Evolutionary conservation across 2,888 invertebrate genomes (phyloP), one percentile per base, ranked within the genome.

Genomic region (Salpingus planirostris): DNA sequence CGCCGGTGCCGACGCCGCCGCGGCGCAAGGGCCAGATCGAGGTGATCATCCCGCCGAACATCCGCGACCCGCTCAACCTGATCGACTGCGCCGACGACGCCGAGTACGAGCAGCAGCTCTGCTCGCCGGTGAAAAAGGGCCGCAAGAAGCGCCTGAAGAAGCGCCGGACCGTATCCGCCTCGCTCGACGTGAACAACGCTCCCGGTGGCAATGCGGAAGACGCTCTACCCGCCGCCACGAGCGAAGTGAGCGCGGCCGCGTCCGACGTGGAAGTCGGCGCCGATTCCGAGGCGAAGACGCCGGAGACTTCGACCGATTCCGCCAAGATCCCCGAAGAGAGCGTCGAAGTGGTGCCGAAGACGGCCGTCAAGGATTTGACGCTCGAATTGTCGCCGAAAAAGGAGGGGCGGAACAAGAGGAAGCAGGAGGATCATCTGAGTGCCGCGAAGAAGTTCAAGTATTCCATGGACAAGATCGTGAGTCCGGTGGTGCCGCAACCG

Each of bases 401-500:
- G 50, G 65, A 74, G 27, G 70, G 72, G 29, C 14, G n/a, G 24
- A 4, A 70, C 55, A 74, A 75, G 41, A 68, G 73, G 55, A 74
- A 75, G 44, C 58, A 66, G 38, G 70, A 71, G 42, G 70, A 68
- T 28, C 69, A 73, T 48, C 68, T 65, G 6, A 71, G 73, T 49
- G 12, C 22, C 4, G 69, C 69, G 46, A 73, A 77, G 55, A 63
- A 78, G 42, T 72, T 82, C 27, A 76, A 84, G 29, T 68, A 80
- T 60, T 72, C 74, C 0, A 75, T 86, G 66, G 90, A 90, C 60
- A 89, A 88, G 65, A 91, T 91, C 47, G 91, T 91, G 8, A 90
- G 89, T 55, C 91, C 90, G 1, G 91, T 90, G 18, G 82, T 90
- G 36, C 89, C 88, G 5, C 90, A 90, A 59, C 89, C 89, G 0